A percentile compares a stretch with the other conserved stretches of the same genome.
phyloP scores from a whole-genome alignment of 92 coral and sea anemone genomes.

The Umimayanthus kanabou region DNA sequence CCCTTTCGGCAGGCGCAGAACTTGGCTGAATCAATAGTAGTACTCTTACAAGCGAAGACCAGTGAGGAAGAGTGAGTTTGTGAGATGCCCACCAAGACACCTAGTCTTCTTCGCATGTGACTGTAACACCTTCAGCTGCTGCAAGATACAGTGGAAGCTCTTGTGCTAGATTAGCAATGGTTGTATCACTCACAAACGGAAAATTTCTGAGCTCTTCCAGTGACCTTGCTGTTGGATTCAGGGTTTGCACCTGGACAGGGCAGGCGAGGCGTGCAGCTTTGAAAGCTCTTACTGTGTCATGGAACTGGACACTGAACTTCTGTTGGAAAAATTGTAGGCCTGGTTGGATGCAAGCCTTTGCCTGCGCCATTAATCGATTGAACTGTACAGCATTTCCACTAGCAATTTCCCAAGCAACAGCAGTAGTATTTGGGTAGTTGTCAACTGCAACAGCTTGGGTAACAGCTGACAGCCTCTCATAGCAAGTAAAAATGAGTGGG shows the following conservation, averaged over 20 bases:
- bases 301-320: constrained; percentile 35
- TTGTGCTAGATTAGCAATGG: constrained; percentile 19
- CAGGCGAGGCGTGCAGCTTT: constrained; percentile 35
- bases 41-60: too few relatives aligned
- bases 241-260: constrained; percentile 24
- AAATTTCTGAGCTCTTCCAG: constrained; percentile 35
- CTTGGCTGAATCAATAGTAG: not conserved
- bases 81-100: not conserved
- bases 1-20: constrained; percentile 34
- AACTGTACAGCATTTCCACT: constrained; percentile 15
- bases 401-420: constrained; percentile 41
- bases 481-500: constrained; percentile 44
- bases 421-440: constrained; percentile 28
- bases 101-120: constrained; percentile 17
- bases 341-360: constrained; percentile 38
- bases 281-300: constrained; percentile 9
- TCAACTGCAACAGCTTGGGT: constrained; percentile 30
- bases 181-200: constrained; percentile 18
- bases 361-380: constrained; percentile 36
- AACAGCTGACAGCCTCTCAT: constrained; percentile 31
- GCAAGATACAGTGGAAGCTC: constrained; percentile 35
- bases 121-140: constrained; percentile 35
- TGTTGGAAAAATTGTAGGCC: constrained; percentile 37
- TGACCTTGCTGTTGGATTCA: constrained; percentile 26
- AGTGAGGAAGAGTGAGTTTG: too few relatives aligned